A percentile compares a stretch with the other conserved stretches of the same genome.
phyloP scores from a whole-genome alignment of 2,888 invertebrate species.

The Drosophila mulleri region DNA sequence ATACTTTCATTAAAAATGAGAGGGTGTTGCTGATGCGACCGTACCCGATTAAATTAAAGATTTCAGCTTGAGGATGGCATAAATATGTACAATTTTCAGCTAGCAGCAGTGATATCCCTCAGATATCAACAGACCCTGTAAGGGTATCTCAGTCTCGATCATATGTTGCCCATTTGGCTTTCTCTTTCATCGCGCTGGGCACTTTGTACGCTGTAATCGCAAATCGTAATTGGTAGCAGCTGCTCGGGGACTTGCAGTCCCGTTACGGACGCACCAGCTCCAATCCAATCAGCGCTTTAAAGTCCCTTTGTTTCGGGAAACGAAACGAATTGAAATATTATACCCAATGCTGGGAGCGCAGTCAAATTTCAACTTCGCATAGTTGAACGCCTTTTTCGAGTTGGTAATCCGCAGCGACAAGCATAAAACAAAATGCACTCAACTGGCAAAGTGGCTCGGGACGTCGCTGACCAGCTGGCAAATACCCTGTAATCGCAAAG shows the following conservation, averaged over 20 bases:
- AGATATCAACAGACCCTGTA: not conserved
- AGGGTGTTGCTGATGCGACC: not conserved
- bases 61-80: no score
- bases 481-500: not conserved
- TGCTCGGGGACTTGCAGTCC: not conserved
- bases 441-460: not conserved
- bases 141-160: not conserved
- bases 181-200: not conserved
- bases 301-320: slow-evolving; percentile 34
- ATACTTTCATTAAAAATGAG: no score
- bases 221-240: slow-evolving; percentile 7
- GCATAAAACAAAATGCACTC: slow-evolving; percentile 23
- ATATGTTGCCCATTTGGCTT: not conserved
- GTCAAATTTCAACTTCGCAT: slow-evolving; percentile 41
- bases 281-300: slow-evolving; percentile 40
- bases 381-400: slow-evolving; percentile 56
- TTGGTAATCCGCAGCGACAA: slow-evolving; percentile 60
- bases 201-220: not conserved
- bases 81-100: no score
- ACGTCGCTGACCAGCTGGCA: fast-evolving
- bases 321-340: slow-evolving; percentile 70
- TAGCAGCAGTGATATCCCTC: no score
- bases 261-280: slow-evolving; percentile 13
- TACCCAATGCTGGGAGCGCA: slow-evolving; percentile 42
- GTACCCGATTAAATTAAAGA: not conserved